phyloP scores from a whole-genome alignment of 1,140 invertebrate genomes.

The Portunus trituberculatus region DNA sequence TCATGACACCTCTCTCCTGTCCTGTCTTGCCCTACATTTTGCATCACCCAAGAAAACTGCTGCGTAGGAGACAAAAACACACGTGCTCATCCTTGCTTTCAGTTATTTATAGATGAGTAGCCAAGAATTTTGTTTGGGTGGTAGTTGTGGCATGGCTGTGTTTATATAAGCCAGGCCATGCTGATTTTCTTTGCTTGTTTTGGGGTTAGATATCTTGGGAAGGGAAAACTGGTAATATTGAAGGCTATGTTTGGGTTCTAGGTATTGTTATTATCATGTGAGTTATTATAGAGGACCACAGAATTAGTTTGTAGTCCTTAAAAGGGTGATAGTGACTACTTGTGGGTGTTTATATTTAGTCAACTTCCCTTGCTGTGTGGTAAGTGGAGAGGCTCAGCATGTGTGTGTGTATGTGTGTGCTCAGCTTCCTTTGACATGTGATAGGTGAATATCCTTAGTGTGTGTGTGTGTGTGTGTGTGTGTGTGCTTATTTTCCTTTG shows the following conservation, averaged over 20 bases:
- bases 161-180: no score
- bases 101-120: neutral
- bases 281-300: neutral
- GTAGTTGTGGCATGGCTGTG: no score
- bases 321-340: neutral
- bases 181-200: no score
- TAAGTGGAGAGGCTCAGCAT: neutral
- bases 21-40: neutral
- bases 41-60: neutral
- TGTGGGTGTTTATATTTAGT: no score
- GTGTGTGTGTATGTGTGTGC: neutral
- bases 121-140: neutral
- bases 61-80: no score
- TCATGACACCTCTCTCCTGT: neutral
- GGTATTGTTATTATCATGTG: neutral
- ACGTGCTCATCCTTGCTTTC: no score
- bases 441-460: neutral
- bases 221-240: no score
- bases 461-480: constrained; percentile 8
- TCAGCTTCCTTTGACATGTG: neutral
- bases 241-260: neutral
- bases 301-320: neutral
- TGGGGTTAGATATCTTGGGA: no score
- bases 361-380: no score
- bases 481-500: no score